phyloP scores from a whole-genome alignment of 1,140 invertebrate genomes.

The Aphaenogaster ashmeadi region DNA sequence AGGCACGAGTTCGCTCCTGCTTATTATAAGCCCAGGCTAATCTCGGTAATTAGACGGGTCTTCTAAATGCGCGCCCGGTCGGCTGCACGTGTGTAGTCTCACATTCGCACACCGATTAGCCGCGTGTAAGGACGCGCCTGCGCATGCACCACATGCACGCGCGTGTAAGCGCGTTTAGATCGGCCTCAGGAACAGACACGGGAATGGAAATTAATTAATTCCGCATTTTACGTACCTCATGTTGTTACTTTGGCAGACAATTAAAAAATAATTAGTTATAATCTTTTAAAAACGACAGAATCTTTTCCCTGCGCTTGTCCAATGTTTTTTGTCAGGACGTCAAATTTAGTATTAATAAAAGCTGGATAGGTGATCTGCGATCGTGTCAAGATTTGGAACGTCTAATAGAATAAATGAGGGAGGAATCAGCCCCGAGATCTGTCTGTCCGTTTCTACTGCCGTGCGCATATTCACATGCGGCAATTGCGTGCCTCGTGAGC shows the following conservation, averaged over 20 bases:
- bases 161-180: constrained; percentile 34
- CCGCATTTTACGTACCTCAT: not conserved
- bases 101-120: constrained; percentile 33
- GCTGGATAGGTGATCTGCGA: not conserved
- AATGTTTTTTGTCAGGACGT: not conserved
- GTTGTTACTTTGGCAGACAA: not conserved
- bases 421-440: constrained; percentile 4
- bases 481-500: constrained; percentile 76
- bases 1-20: constrained; percentile 35
- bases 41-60: constrained; percentile 75
- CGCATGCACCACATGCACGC: constrained; percentile 36
- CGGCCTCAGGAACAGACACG: not conserved
- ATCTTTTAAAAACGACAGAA: not conserved
- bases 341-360: constrained; percentile 9
- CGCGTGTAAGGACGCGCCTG: constrained; percentile 39
- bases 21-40: constrained; percentile 69
- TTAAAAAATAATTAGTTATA: not conserved
- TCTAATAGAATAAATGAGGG: not conserved
- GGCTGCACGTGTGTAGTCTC: constrained; percentile 52
- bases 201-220: constrained; percentile 55
- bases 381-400: not conserved
- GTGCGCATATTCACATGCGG: constrained; percentile 53
- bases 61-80: constrained; percentile 63
- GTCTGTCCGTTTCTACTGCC: constrained; percentile 21
- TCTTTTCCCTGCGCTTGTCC: not conserved